Evolutionary conservation across 2,888 invertebrate genomes (phyloP).

Genomic region (Orthosia incerta): DNA sequence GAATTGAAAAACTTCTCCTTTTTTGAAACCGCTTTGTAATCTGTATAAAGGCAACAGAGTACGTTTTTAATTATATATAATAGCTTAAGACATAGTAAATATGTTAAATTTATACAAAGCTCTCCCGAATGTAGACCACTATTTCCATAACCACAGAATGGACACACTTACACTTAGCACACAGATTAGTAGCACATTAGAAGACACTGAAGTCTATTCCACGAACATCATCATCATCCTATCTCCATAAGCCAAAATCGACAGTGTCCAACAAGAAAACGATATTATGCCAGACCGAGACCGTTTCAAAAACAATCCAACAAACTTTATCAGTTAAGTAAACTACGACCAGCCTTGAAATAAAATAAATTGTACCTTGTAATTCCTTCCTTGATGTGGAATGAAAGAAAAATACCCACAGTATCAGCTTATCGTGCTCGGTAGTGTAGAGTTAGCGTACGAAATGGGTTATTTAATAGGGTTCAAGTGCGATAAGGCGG

Average conservation of each 20-base stretch:
- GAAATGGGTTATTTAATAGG: slow-evolving; percentile 67
- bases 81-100: no score
- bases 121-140: no score
- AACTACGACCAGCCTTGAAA: slow-evolving; percentile 45
- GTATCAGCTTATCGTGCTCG: slow-evolving; percentile 60
- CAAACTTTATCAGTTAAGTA: slow-evolving; percentile 48
- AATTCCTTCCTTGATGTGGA: slow-evolving; percentile 57
- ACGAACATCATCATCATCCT: background rate
- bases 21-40: no score
- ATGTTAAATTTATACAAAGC: no score
- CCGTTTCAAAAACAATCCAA: slow-evolving; percentile 49
- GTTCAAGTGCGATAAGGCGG: slow-evolving; percentile 59
- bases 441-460: slow-evolving; percentile 55
- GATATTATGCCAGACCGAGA: slow-evolving; percentile 9
- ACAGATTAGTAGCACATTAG: background rate
- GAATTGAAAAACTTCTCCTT: no score
- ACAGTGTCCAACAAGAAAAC: slow-evolving; percentile 13
- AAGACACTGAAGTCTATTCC: no score
- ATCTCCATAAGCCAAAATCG: background rate
- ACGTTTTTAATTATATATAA: no score
- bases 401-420: slow-evolving; percentile 65
- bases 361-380: slow-evolving; percentile 53
- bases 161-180: background rate
- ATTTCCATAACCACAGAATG: no score
- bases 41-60: no score